Conservation (phyloP, 2,113 vertebrate genomes). For the Plestiodon gilberti region DNA sequence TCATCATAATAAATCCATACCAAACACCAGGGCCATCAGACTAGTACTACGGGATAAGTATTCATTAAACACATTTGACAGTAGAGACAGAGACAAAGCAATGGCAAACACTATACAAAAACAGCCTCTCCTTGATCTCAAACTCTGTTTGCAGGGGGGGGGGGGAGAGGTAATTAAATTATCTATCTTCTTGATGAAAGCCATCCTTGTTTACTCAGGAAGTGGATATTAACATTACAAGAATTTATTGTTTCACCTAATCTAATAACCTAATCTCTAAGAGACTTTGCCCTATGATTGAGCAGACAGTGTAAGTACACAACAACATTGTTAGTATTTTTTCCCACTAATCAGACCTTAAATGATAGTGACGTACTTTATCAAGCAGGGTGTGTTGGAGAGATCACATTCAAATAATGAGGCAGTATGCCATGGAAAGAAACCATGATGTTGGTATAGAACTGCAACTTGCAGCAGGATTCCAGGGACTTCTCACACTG, state of each 20-base stretch:
- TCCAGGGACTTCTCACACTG: background rate
- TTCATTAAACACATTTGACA: conserved; percentile 38
- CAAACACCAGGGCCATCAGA: conserved; percentile 21
- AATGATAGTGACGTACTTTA: background rate
- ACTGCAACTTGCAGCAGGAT: background rate
- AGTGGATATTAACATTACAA: conserved; percentile 42
- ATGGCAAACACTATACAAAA: conserved; percentile 33
- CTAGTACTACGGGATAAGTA: conserved; percentile 37
- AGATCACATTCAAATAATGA: background rate
- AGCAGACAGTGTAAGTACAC: conserved; percentile 30
- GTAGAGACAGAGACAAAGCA: conserved; percentile 29
- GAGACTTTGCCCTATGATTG: conserved; percentile 35
- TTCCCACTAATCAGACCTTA: background rate
- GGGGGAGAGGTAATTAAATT: conserved; percentile 56
- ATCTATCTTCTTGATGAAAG: conserved; percentile 46
- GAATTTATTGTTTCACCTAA: conserved; percentile 53
- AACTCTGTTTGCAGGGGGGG: conserved; percentile 38
- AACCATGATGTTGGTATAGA: background rate
- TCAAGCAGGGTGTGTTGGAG: background rate
- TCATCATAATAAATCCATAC: conserved; percentile 41
- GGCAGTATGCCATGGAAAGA: background rate
- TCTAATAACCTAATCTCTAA: conserved; percentile 47
- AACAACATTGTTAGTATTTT: background rate
- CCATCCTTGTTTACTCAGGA: conserved; percentile 46
- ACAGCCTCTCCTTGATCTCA: conserved; percentile 45